Evolutionary conservation across 92 coral and sea anemone species (phyloP).

Genomic region (Chrysogorgia sp.): DNA sequence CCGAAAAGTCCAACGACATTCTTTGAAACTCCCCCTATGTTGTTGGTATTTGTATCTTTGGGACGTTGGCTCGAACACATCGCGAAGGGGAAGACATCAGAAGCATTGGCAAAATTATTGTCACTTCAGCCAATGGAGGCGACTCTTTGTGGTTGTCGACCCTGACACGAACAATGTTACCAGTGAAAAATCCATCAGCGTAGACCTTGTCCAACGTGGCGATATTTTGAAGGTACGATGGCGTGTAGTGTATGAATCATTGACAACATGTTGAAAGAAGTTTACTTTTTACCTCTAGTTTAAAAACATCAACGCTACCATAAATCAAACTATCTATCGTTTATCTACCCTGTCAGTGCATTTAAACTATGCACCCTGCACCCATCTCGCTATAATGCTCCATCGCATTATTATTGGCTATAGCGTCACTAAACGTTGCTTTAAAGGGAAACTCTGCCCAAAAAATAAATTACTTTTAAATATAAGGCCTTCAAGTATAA

Average conservation of each 20-base stretch:
- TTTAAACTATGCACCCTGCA: too few species aligned
- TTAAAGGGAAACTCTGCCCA: too few species aligned
- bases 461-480: too few species aligned
- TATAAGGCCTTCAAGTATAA: too few species aligned
- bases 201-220: constrained; percentile 95
- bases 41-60: constrained; percentile 86
- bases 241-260: neutral
- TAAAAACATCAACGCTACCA: neutral
- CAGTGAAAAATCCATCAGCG: constrained; percentile 76
- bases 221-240: constrained; percentile 81
- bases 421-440: too few species aligned
- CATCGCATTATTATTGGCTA: too few species aligned
- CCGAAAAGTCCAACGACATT: constrained; percentile 95
- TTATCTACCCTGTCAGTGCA: too few species aligned
- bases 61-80: constrained; percentile 99
- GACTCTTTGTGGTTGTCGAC: constrained; percentile 69
- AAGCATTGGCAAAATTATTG: constrained; percentile 90
- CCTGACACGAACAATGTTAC: constrained; percentile 68
- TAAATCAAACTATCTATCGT: too few species aligned
- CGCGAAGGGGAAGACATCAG: constrained; percentile 98
- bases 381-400: too few species aligned
- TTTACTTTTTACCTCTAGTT: neutral
- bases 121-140: constrained; percentile 97
- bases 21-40: constrained; percentile 99
- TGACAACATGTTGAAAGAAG: neutral